phyloP scores from a whole-genome alignment of 2,797 vertebrate genomes.

The Parotocinclus haroldoi region DNA sequence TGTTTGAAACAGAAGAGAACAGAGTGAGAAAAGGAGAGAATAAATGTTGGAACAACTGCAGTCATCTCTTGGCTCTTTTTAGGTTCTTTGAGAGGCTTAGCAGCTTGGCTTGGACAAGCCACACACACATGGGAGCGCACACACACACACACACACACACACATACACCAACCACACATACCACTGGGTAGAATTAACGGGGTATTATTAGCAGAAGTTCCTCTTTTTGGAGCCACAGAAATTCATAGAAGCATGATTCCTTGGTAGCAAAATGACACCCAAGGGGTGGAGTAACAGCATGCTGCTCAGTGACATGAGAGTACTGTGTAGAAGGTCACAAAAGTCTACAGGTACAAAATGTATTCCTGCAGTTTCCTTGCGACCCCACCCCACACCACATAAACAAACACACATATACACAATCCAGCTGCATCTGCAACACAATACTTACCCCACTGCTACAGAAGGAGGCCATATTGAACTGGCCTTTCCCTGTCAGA shows the following conservation, averaged over 20 bases:
- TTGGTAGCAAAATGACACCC: conserved; percentile 53
- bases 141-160: conserved; percentile 6
- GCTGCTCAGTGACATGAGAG: conserved; percentile 49
- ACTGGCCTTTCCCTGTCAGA: conserved; percentile 13
- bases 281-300: conserved; percentile 50
- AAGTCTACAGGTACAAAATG: conserved; percentile 42
- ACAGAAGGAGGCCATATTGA: conserved; percentile 14
- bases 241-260: conserved; percentile 68
- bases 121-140: conserved; percentile 6
- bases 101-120: conserved; percentile 26
- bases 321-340: conserved; percentile 47
- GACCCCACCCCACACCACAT: neutral
- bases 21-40: neutral
- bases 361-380: neutral
- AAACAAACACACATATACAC: conserved; percentile 12
- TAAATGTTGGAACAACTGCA: conserved; percentile 15
- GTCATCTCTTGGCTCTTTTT: conserved; percentile 19
- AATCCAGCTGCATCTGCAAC: conserved; percentile 3
- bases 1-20: neutral
- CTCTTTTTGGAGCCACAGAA: conserved; percentile 60
- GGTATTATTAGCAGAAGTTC: conserved; percentile 62
- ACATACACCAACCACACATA: conserved; percentile 2
- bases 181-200: conserved; percentile 31
- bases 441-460: conserved; percentile 17
- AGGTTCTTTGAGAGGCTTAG: conserved; percentile 30